Base-by-base conservation (phyloP, 2,113 vertebrate genomes). In the Sebastes schlegelii region DNA sequence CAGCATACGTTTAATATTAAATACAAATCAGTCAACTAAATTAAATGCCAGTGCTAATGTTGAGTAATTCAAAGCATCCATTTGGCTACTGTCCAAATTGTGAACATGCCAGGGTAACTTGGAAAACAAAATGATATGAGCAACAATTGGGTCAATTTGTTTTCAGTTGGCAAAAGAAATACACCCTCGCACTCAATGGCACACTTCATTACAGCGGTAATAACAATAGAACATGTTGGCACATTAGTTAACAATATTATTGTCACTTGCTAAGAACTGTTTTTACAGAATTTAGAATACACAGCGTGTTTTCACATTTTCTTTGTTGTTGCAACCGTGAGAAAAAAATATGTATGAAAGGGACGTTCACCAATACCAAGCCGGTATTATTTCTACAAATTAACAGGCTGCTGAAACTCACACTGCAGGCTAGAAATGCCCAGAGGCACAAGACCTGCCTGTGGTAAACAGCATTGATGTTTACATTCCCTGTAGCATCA, bases 81-180 rank as follows among this genome's bases (percentile, higher is more conserved):
- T 77, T 79, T 86, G 88, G 78, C 51, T 11, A 11, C 23, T 6
- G 54, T 42, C 69, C 74, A 67, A 34, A 9, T 26, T 21, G 54
- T 6, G 19, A 82, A 73, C 34, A 84, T 8, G 62, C 84, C 71
- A 79, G 81, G 19, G 13, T 26, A 58, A 68, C 52, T 69, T 49
- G 13, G 49, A 46, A 58, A 80, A 75, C 40, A 69, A 83, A 78
- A 79, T 67, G 43, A 78, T 78, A 55, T 79, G 80, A 63, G 45
- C 40, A 82, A 74, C 40, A 82, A 87, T 55, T 55, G 21, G 78
- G 48, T 79, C 61, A 67, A 12, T 81, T 82, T 82, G 12, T 83
- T 82, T 69, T 80, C 45, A 61, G 13, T 55, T 89, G 71, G 67
- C 82, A 65, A 34, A 34, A 46, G 58, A 43, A 63, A 55, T 52